Evolutionary conservation across 92 coral and sea anemone genomes (phyloP).

Genomic region (Siderastrea siderea): DNA sequence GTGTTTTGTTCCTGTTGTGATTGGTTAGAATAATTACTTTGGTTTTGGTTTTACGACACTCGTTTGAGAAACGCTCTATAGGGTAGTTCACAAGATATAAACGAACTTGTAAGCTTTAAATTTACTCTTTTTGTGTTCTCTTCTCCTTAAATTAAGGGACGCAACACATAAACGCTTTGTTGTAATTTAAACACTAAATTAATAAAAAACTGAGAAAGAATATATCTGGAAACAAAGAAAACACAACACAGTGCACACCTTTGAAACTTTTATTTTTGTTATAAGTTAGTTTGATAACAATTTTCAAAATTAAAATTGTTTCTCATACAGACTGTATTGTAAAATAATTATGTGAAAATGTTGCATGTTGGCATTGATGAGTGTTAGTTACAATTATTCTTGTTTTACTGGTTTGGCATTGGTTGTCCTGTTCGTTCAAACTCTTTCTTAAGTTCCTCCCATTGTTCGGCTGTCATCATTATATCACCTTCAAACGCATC

Average conservation of each 20-base stretch:
- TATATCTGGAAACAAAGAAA: not conserved
- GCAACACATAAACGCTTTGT: too few relatives aligned
- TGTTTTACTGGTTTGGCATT: conserved; percentile 19
- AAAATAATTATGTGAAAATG: not conserved
- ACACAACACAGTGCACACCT: not conserved
- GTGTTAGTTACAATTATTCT: not conserved
- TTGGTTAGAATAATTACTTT: too few relatives aligned
- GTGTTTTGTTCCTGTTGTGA: too few relatives aligned
- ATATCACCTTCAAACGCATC: conserved; percentile 82
- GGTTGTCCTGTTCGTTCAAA: conserved; percentile 55
- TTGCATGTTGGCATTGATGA: not conserved
- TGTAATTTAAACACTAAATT: too few relatives aligned
- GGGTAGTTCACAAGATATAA: too few relatives aligned
- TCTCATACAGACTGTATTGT: not conserved
- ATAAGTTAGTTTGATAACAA: not conserved
- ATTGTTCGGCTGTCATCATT: conserved; percentile 78
- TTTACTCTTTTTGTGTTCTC: too few relatives aligned
- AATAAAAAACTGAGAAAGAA: too few relatives aligned
- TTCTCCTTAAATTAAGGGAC: too few relatives aligned
- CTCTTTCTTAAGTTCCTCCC: conserved; percentile 64
- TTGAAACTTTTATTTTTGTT: not conserved
- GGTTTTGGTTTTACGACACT: too few relatives aligned
- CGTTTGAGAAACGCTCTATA: too few relatives aligned
- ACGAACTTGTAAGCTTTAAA: too few relatives aligned
- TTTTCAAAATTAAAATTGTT: not conserved